A percentile compares a stretch with the other conserved stretches of the same genome.
These are phyloP conservation scores for Xiphophorus maculatus DNA, from an alignment of 2,113 vertebrate genomes.

Conservation along the genomic window DNA sequence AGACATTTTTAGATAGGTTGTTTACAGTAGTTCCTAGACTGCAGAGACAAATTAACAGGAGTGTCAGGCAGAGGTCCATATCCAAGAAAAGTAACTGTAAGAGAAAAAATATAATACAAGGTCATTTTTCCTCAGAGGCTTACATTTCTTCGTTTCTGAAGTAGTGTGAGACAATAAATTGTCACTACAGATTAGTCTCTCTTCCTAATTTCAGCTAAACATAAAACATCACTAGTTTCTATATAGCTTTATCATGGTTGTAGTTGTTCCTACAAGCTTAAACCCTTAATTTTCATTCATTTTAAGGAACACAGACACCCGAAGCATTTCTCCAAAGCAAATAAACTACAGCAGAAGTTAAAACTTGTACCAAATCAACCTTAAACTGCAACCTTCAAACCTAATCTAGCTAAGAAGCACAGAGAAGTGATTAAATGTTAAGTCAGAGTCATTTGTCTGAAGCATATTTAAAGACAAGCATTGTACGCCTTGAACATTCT, in stretches of 20 bases:
- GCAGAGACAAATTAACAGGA: slow-evolving; percentile 78
- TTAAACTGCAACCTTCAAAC: slow-evolving; percentile 1
- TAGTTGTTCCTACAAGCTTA: background rate
- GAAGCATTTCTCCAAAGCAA: slow-evolving; percentile 26
- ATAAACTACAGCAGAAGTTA: background rate
- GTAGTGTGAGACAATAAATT: background rate
- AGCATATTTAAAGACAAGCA: background rate
- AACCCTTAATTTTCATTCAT: background rate
- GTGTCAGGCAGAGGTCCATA: slow-evolving; percentile 79
- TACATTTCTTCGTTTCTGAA: background rate
- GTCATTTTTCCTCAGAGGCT: slow-evolving; percentile 3
- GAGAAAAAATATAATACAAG: slow-evolving; percentile 16
- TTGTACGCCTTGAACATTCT: background rate
- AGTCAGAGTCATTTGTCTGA: background rate
- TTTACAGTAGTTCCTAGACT: slow-evolving; percentile 77
- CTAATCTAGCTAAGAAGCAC: background rate
- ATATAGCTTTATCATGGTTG: background rate
- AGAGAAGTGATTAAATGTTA: background rate
- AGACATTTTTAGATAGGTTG: background rate
- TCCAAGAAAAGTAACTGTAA: slow-evolving; percentile 66
- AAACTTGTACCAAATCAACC: background rate
- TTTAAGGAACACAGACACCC: slow-evolving; percentile 9
- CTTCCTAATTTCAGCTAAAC: background rate
- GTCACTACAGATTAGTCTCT: background rate
- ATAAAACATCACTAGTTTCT: background rate